Evolutionary conservation across 2,113 vertebrate genomes (phyloP).

Genomic region (Eira barbara): DNA sequence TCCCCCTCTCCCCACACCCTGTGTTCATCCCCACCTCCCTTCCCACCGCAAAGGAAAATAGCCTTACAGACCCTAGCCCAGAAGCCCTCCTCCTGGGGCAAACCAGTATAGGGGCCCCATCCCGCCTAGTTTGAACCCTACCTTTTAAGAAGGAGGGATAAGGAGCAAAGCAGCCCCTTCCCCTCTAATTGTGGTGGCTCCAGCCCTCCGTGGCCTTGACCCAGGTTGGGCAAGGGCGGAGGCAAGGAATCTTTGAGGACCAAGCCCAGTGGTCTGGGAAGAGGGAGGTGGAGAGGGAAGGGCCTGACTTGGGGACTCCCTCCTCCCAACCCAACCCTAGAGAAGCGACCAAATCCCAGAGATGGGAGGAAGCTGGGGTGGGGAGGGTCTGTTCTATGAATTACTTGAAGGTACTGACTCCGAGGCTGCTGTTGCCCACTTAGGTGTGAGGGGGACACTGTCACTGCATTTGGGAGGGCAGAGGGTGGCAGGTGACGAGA

Average conservation of each 20-base stretch:
- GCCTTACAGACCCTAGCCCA: slow-evolving; percentile 82
- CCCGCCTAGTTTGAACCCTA: slow-evolving; percentile 57
- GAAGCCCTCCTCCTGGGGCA: slow-evolving; percentile 57
- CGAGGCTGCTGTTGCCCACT: slow-evolving; percentile 69
- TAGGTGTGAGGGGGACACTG: slow-evolving; percentile 66
- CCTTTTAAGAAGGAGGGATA: slow-evolving; percentile 52
- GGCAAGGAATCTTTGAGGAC: slow-evolving; percentile 65
- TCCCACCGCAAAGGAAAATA: slow-evolving; percentile 78
- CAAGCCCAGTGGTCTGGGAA: slow-evolving; percentile 69
- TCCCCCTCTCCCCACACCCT: slow-evolving; percentile 37
- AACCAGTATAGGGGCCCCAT: slow-evolving; percentile 36
- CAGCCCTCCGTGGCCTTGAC: slow-evolving; percentile 41
- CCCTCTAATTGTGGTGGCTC: slow-evolving; percentile 44
- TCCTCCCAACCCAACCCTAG: slow-evolving; percentile 43
- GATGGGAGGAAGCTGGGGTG: slow-evolving; percentile 63
- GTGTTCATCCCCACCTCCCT: slow-evolving; percentile 38
- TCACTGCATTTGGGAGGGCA: slow-evolving; percentile 71
- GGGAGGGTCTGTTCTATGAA: slow-evolving; percentile 71
- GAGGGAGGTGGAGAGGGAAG: slow-evolving; percentile 56
- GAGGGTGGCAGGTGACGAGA: background rate
- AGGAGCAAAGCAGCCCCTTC: slow-evolving; percentile 62
- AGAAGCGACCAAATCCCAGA: slow-evolving; percentile 78
- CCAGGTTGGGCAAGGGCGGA: slow-evolving; percentile 28
- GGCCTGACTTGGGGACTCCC: slow-evolving; percentile 57
- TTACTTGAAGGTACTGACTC: slow-evolving; percentile 78